Conservation (phyloP, 1,140 invertebrate genomes). For the Drosophila sp. region DNA sequence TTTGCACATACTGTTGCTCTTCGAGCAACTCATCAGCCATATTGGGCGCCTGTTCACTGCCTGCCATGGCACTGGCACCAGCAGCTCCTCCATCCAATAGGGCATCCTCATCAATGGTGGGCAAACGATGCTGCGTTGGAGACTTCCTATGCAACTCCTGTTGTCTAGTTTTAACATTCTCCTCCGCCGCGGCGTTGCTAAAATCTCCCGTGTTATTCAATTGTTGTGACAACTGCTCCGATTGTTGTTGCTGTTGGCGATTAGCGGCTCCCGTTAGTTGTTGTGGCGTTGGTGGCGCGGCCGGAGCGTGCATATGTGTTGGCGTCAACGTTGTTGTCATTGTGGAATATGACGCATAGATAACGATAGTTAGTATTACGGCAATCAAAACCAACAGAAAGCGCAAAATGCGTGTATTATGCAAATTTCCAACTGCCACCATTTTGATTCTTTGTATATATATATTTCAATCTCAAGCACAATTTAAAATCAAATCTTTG, state of each 20-base stretch:
- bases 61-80: slow-evolving; percentile 63
- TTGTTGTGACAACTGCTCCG: slow-evolving; percentile 3
- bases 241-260: slow-evolving; percentile 8
- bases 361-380: slow-evolving; percentile 81
- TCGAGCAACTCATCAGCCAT: slow-evolving; percentile 64
- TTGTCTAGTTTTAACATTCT: slow-evolving; percentile 1
- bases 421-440: slow-evolving; percentile 67
- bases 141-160: slow-evolving; percentile 42
- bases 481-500: not conserved
- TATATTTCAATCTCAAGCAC: slow-evolving; percentile 9
- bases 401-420: slow-evolving; percentile 80
- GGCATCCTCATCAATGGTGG: slow-evolving; percentile 80
- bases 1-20: slow-evolving; percentile 75
- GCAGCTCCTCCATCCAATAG: slow-evolving; percentile 67
- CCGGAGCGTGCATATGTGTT: slow-evolving; percentile 55
- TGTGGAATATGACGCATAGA: slow-evolving; percentile 82
- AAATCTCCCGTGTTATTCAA: slow-evolving; percentile 59
- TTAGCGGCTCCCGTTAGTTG: slow-evolving; percentile 28
- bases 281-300: slow-evolving; percentile 40
- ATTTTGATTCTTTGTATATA: slow-evolving; percentile 26
- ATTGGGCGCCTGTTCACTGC: slow-evolving; percentile 50
- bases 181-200: slow-evolving; percentile 1
- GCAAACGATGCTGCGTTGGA: slow-evolving; percentile 64
- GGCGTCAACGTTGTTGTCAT: slow-evolving; percentile 63
- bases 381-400: slow-evolving; percentile 77